Base-by-base conservation (phyloP, 2,797 vertebrate genomes). In the Lagodon rhomboides region DNA sequence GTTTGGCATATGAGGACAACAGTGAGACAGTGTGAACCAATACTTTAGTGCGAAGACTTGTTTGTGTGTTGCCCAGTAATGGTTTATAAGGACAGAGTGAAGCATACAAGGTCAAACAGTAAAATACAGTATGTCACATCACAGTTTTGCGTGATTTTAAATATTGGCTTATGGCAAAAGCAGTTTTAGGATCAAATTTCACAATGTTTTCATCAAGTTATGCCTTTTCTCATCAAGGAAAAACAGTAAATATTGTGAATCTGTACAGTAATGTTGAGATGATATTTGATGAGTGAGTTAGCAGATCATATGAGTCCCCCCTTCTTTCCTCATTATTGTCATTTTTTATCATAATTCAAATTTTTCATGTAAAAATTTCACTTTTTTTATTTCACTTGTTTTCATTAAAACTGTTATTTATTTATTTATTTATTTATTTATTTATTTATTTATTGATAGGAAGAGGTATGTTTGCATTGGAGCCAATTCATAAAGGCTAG, bases 381-480 rank as follows among this genome's bases (percentile, higher is more conserved):
- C 20, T 17, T 50, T 50, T 50, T 51, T 51, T 50, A 50, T 51
- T 51, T 12, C 10, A 1, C 49, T 51, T 1, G 3, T 51, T 51
- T 22, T 12, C 49, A 22, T 55, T 27, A 27, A n/a, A n/a, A 27
- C 54, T 27, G 15, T 55, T 27, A 20, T 38, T 34, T 38, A 58
- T 58, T 34, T 27, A 27, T 27, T 27, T 27, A 2, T 27, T 27
- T 27, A 2, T 27, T 27, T 27, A 27, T 27, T 27, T 34, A 6
- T 34, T 55, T 27, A 20, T 38, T 34, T 20, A 38, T 58, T 12
- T 16, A 12, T 58, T 58, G 30, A 58, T 58, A 58, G 56, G 30
- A 56, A 20, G 56, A 58, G 56, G 56, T 58, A 30, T 56, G 54
- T 56, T 58, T 58, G 56, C 30, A 58, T 12, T 30, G 5, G 53